Percentiles rank a stretch among this genome's conserved stretches.
phyloP scores from a whole-genome alignment of 2,797 vertebrate genomes.

The Rallus crepitans region DNA sequence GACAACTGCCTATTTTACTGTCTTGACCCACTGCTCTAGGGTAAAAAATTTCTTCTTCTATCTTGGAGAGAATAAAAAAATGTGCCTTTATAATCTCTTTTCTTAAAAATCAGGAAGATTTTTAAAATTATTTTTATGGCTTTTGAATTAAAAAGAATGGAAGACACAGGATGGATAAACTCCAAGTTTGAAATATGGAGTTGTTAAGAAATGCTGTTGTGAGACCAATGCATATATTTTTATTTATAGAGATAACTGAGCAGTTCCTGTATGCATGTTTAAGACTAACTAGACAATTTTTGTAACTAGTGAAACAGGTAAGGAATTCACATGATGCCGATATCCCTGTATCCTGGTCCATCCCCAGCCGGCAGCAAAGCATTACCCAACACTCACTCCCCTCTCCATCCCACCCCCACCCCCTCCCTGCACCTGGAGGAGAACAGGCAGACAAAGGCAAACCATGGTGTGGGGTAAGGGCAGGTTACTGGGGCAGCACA shows the following conservation, averaged over 20 bases:
- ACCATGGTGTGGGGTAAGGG: no score
- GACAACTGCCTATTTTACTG: not conserved
- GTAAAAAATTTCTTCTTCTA: not conserved
- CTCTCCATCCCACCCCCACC: no score
- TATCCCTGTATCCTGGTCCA: not conserved
- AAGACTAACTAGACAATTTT: not conserved
- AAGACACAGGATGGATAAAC: not conserved
- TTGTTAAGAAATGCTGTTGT: not conserved
- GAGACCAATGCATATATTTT: not conserved
- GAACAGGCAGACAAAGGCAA: no score
- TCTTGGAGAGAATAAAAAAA: not conserved
- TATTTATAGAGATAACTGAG: not conserved
- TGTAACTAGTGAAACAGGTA: not conserved
- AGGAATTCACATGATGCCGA: not conserved
- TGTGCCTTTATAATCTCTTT: not conserved
- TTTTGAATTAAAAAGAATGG: not conserved
- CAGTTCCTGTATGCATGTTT: not conserved
- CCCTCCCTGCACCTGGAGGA: no score
- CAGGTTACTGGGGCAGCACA: no score
- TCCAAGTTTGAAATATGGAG: not conserved
- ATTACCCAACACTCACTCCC: no score
- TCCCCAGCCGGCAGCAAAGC: no score
- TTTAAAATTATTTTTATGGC: not conserved
- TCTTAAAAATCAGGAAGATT: not conserved
- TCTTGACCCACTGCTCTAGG: not conserved